Evolutionary conservation across 2,888 invertebrate genomes (phyloP).

Genomic region (Acanthosepion lycidas): DNA sequence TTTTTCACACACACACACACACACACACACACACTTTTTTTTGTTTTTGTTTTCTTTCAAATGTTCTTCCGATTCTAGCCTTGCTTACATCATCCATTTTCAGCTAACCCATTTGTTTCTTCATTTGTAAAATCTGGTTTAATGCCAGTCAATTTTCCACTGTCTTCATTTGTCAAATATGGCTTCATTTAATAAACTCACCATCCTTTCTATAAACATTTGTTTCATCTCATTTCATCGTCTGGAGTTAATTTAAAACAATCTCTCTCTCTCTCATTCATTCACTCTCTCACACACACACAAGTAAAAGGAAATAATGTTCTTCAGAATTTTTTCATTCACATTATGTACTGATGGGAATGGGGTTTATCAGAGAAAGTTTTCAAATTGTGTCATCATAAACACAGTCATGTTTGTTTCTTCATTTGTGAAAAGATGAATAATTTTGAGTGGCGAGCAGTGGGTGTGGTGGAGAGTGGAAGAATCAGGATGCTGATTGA

Average conservation of each 20-base stretch:
- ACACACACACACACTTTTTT: background rate
- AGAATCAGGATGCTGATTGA: background rate
- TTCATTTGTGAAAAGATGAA: background rate
- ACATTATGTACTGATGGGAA: background rate
- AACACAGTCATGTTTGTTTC: background rate
- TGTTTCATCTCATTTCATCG: background rate
- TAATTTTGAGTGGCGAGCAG: background rate
- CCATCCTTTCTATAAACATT: background rate
- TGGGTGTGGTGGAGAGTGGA: background rate
- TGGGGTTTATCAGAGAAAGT: background rate
- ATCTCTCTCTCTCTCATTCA: background rate
- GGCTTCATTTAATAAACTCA: background rate
- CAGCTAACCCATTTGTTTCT: background rate
- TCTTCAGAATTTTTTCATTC: background rate
- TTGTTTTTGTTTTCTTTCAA: background rate
- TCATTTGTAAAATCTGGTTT: background rate
- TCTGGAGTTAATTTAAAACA: background rate
- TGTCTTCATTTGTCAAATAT: background rate
- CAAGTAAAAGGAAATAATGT: background rate
- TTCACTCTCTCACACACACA: background rate
- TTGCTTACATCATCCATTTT: background rate
- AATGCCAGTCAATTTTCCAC: background rate
- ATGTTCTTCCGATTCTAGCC: background rate
- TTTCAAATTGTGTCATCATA: conserved; percentile 2
- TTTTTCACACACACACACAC: too few relatives aligned